phyloP scores from a whole-genome alignment of 2,113 vertebrate genomes.

The Alectura lathami region DNA sequence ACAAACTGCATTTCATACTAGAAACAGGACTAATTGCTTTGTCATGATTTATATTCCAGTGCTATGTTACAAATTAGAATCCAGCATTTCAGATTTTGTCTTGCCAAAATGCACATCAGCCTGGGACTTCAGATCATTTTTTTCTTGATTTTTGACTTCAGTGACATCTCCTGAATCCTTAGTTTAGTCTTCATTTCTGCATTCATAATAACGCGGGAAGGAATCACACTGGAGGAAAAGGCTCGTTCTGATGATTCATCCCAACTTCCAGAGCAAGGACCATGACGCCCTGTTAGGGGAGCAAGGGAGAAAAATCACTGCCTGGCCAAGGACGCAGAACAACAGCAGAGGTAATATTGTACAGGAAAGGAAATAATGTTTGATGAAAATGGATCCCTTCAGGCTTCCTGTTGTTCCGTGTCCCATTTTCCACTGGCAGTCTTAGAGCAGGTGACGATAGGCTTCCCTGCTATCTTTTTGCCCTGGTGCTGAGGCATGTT shows the following conservation, averaged over 20 bases:
- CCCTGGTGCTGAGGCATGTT: background rate
- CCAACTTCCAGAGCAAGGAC: background rate
- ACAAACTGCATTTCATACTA: background rate
- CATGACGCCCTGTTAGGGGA: background rate
- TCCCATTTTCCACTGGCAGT: background rate
- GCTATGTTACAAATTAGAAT: background rate
- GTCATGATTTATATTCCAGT: background rate
- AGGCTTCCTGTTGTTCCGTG: background rate
- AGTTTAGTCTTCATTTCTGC: background rate
- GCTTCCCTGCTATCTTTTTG: background rate
- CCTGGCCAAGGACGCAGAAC: background rate
- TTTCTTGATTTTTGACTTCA: background rate
- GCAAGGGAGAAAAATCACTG: background rate
- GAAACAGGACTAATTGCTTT: background rate
- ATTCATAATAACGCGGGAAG: no score
- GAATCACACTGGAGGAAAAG: background rate
- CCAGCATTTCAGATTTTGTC: background rate
- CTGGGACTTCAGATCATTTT: background rate
- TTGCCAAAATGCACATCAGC: background rate
- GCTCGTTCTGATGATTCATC: background rate
- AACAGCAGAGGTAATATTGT: background rate
- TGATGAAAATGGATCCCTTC: background rate
- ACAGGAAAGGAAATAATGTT: background rate
- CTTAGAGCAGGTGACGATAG: background rate
- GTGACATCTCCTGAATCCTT: background rate